Evolutionary conservation across 1,140 invertebrate genomes (phyloP).

Genomic region (Bombus polaris): DNA sequence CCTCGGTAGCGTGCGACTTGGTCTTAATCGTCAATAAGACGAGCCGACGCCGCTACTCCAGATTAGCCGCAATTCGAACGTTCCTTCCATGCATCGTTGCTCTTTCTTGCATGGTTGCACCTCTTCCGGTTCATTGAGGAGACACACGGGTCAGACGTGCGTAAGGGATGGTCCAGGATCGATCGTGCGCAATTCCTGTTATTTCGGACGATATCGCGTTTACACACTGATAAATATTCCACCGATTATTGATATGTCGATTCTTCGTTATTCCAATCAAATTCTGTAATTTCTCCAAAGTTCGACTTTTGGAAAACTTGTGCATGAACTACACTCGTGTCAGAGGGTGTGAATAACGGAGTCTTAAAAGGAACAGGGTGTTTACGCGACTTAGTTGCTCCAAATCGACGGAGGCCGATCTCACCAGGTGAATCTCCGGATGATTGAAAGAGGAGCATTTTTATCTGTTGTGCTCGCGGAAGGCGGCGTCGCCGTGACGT

Average conservation of each 20-base stretch:
- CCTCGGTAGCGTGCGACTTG: slow-evolving; percentile 37
- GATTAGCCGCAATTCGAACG: slow-evolving; percentile 25
- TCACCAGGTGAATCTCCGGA: neutral
- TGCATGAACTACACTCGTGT: too few species aligned
- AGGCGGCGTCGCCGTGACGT: slow-evolving; percentile 66
- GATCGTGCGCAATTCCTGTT: neutral
- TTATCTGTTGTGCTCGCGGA: slow-evolving; percentile 17
- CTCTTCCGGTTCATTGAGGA: neutral
- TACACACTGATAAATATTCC: too few species aligned
- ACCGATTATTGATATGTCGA: too few species aligned
- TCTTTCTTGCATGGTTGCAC: neutral
- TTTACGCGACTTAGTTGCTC: neutral
- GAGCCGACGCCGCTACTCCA: neutral
- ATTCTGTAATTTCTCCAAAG: too few species aligned
- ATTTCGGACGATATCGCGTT: too few species aligned
- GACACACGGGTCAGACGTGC: neutral
- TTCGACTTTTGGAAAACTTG: too few species aligned
- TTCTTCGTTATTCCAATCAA: too few species aligned
- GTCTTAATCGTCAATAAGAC: slow-evolving; percentile 64
- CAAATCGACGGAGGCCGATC: neutral
- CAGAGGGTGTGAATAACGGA: too few species aligned
- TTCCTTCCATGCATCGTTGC: neutral
- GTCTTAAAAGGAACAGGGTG: neutral
- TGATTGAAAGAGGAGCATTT: neutral
- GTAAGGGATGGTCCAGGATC: neutral